Base-by-base conservation (phyloP, 2,888 invertebrate species). In the Mechanitis messenoides region DNA sequence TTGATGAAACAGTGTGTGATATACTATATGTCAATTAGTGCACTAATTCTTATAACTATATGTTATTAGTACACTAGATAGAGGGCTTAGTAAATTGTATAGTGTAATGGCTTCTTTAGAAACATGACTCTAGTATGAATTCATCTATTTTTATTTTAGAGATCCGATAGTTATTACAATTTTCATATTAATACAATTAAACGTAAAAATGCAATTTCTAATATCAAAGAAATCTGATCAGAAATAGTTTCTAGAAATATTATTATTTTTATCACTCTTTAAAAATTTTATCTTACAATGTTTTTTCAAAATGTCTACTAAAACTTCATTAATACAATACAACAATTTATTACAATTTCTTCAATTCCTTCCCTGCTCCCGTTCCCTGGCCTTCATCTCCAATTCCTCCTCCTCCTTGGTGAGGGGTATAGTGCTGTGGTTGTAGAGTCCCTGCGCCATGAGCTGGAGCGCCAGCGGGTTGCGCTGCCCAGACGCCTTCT, bases 381-480 rank as follows among this genome's bases (percentile, higher is more conserved):
- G 86, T 62, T 78, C 82, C 58, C 87, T 81, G 0, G 90, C 89
- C 54, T 83, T 89, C 87, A 88, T 92, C 73, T 92, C 92, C 53
- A 93, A 84, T 33, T 74, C 74, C n/a, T 74, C 74, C 46, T 73
- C 72, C 1, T 73, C 74, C 31, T 71, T 69, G n/a, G 64, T 74
- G 55, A 67, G 69, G 11, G 71, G 68, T 0, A 82, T 81, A 0
- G 86, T 86, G 64, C 84, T 84, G 65, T 98, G 98, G 83, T 98
- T 98, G 87, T 98, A 97, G 35, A 97, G 90, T 0, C 97, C 98
- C 80, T 98, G 97, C 0, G 97, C 97, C 96, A 97, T 97, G 72
- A 98, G 91, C 77, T 97, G 97, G 61, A 97, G 79, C 0, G 98
- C 97, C 60, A 98, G 87, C 0, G 96, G 95, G 84, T 97, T 96